phyloP scores from a whole-genome alignment of 2,888 invertebrate genomes.

The Timema cristinae region DNA sequence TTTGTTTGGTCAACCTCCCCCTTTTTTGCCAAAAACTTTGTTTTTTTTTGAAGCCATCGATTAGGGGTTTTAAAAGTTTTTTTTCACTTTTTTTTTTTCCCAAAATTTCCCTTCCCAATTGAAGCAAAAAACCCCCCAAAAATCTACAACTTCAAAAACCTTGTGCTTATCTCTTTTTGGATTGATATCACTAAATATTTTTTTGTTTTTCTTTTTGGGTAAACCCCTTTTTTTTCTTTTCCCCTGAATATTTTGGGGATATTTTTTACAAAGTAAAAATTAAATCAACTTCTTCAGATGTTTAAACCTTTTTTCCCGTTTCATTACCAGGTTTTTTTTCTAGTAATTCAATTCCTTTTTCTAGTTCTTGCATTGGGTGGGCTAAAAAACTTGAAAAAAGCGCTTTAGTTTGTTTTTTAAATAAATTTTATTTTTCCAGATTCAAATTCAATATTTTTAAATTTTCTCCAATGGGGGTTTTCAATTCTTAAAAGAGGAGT shows the following conservation, averaged over 20 bases:
- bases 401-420: slow-evolving; percentile 39
- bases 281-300: slow-evolving; percentile 32
- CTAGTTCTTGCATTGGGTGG: slow-evolving; percentile 45
- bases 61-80: background rate
- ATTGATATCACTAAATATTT: slow-evolving; percentile 36
- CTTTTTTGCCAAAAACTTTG: background rate
- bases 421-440: slow-evolving; percentile 34
- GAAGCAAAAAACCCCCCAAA: background rate
- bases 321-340: background rate
- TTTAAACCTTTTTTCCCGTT: background rate
- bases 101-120: background rate
- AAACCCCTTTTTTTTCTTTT: slow-evolving; percentile 18
- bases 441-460: slow-evolving; percentile 37
- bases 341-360: background rate
- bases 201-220: slow-evolving; percentile 28
- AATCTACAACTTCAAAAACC: slow-evolving; percentile 15
- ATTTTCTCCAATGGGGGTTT: slow-evolving; percentile 32
- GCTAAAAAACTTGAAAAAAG: slow-evolving; percentile 40
- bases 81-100: background rate
- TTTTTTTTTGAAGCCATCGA: background rate
- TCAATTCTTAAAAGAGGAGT: slow-evolving; percentile 33
- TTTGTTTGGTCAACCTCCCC: background rate
- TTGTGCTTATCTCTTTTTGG: slow-evolving; percentile 40
- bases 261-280: slow-evolving; percentile 39
- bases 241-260: slow-evolving; percentile 19